These are phyloP conservation scores for Epinephelus moara DNA, from an alignment of 2,113 vertebrate genomes.

Conservation along the genomic window DNA sequence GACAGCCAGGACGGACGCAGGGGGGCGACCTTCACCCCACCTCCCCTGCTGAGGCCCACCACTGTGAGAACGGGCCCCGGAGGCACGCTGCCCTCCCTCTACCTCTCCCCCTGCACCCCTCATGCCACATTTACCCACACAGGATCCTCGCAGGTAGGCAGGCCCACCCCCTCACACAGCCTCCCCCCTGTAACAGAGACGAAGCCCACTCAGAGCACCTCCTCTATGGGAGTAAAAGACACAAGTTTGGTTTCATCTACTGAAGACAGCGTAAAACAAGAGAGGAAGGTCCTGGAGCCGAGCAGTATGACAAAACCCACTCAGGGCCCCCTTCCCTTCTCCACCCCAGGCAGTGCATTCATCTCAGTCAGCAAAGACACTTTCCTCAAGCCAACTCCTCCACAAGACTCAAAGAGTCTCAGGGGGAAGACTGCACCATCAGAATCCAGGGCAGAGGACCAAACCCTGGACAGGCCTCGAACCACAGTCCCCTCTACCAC, in stretches of 20 bases:
- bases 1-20: conserved; percentile 89
- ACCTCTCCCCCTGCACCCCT: conserved; percentile 70
- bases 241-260: conserved; percentile 26
- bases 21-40: conserved; percentile 77
- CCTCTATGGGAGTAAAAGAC: conserved; percentile 30
- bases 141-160: conserved; percentile 45
- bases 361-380: conserved; percentile 80
- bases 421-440: conserved; percentile 8
- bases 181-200: conserved; percentile 37
- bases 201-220: conserved; percentile 9
- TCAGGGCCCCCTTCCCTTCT: conserved; percentile 75
- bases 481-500: conserved; percentile 28
- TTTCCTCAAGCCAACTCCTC: conserved; percentile 72
- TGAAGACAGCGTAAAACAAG: conserved; percentile 31
- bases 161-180: conserved; percentile 31
- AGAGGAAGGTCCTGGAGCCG: conserved; percentile 38
- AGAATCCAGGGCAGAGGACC: conserved; percentile 39
- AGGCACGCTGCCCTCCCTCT: conserved; percentile 72
- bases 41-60: conserved; percentile 83
- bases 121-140: conserved; percentile 67
- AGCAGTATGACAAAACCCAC: conserved; percentile 44
- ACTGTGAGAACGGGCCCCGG: conserved; percentile 71
- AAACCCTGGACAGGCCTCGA: not conserved
- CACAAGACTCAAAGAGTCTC: conserved; percentile 51
- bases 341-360: conserved; percentile 84